Evolutionary conservation across 1,140 invertebrate species (phyloP).

Genomic region (Cotesia chilonis): DNA sequence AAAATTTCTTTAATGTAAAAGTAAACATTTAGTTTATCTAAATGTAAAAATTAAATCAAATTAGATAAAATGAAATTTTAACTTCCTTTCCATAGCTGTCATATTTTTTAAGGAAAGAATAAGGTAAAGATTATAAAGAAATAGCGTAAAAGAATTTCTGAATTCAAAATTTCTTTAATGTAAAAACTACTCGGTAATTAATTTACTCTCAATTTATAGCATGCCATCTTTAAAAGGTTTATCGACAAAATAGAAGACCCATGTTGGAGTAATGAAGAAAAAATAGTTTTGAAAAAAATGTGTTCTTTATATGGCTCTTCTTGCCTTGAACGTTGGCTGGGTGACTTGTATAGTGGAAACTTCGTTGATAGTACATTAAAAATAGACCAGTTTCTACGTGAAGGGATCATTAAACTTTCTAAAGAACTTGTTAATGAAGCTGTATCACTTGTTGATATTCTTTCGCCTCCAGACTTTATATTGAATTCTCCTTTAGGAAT

Average conservation of each 20-base stretch:
- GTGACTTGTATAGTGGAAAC: slow-evolving; percentile 79
- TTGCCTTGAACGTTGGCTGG: slow-evolving; percentile 78
- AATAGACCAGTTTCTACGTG: slow-evolving; percentile 68
- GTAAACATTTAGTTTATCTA: too few relatives aligned
- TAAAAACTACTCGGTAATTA: too few relatives aligned
- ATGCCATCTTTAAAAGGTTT: slow-evolving; percentile 71
- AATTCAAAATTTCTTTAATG: too few relatives aligned
- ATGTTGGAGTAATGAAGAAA: slow-evolving; percentile 62
- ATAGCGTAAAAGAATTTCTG: too few relatives aligned
- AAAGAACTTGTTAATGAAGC: slow-evolving; percentile 77
- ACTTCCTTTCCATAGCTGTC: too few relatives aligned
- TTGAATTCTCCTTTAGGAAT: slow-evolving; percentile 85
- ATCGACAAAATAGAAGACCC: slow-evolving; percentile 64
- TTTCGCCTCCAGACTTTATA: slow-evolving; percentile 89
- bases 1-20: too few relatives aligned
- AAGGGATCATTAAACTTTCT: slow-evolving; percentile 76
- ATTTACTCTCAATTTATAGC: slow-evolving; percentile 61
- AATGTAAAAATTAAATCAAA: too few relatives aligned
- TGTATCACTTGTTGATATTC: slow-evolving; percentile 81
- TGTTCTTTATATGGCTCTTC: slow-evolving; percentile 78
- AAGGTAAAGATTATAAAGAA: too few relatives aligned
- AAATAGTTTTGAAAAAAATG: slow-evolving; percentile 71
- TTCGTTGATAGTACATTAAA: slow-evolving; percentile 62
- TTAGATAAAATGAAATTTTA: too few relatives aligned
- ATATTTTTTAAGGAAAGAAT: too few relatives aligned